phyloP scores from a whole-genome alignment of 2,797 vertebrate species.

The Poecilia wingei region DNA sequence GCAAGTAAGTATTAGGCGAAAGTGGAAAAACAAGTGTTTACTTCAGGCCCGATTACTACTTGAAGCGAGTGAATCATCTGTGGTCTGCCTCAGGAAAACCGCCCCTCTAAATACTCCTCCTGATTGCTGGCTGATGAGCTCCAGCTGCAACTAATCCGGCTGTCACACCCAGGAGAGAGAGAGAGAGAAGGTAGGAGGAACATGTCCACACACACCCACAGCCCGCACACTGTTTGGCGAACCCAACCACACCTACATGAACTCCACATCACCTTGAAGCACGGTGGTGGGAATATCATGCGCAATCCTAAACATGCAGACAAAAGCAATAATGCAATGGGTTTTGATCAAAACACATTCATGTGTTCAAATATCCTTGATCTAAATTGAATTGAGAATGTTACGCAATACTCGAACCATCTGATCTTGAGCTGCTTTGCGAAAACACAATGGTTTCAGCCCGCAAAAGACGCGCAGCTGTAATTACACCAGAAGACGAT shows the following conservation, averaged over 20 bases:
- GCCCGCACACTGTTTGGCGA: background rate
- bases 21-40: background rate
- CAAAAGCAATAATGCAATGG: background rate
- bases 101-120: background rate
- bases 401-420: background rate
- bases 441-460: background rate
- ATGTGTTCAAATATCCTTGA: background rate
- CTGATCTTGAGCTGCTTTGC: background rate
- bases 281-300: background rate
- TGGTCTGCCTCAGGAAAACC: background rate
- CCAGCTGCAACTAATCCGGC: background rate
- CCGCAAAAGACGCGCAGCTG: background rate
- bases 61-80: background rate
- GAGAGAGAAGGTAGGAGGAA: background rate
- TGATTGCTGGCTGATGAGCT: constrained; percentile 2
- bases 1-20: background rate
- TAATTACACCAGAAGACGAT: background rate
- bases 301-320: background rate
- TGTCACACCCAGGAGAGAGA: background rate
- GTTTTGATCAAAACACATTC: background rate
- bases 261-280: background rate
- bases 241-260: background rate
- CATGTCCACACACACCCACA: background rate
- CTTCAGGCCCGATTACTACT: background rate
- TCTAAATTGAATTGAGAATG: background rate